A percentile compares a stretch with the other conserved stretches of the same genome.
These are phyloP conservation scores for Sinelater perroti DNA, from an alignment of 2,888 invertebrate genomes.

Conservation along the genomic window DNA sequence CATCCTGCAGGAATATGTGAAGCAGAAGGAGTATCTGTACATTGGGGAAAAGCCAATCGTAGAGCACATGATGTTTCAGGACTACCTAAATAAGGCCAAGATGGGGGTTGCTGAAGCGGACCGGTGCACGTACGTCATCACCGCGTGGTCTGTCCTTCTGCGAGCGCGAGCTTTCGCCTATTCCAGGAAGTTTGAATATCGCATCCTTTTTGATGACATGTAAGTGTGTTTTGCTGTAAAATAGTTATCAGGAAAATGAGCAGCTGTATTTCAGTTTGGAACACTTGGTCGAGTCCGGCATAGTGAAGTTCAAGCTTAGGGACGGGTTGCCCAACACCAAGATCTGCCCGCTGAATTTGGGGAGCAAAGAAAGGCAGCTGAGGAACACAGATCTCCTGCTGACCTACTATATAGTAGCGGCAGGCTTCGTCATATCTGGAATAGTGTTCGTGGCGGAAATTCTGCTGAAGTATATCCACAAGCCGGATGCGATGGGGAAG, in stretches of 20 bases:
- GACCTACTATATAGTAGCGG: conserved; percentile 76
- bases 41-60: conserved; percentile 72
- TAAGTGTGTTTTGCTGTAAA: conserved; percentile 57
- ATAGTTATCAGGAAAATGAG: too few species aligned
- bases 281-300: conserved; percentile 73
- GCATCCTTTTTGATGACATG: conserved; percentile 70
- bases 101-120: conserved; percentile 64
- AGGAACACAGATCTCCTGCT: conserved; percentile 76
- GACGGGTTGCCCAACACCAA: conserved; percentile 72
- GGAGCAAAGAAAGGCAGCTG: conserved; percentile 77
- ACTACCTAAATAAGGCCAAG: conserved; percentile 69
- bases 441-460: conserved; percentile 72
- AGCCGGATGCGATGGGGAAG: conserved; percentile 1
- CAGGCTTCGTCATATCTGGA: conserved; percentile 69
- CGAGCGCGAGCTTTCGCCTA: conserved; percentile 75
- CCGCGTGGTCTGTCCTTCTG: conserved; percentile 70
- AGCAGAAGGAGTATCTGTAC: conserved; percentile 62
- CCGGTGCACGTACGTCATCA: conserved; percentile 77
- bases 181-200: conserved; percentile 66
- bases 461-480: conserved; percentile 16
- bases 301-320: conserved; percentile 70
- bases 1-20: conserved; percentile 57
- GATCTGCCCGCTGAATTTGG: conserved; percentile 79
- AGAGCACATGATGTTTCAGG: conserved; percentile 71
- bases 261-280: conserved; percentile 67